Conservation (phyloP, 2,888 invertebrate genomes). For the Alviniconcha strummeri region DNA sequence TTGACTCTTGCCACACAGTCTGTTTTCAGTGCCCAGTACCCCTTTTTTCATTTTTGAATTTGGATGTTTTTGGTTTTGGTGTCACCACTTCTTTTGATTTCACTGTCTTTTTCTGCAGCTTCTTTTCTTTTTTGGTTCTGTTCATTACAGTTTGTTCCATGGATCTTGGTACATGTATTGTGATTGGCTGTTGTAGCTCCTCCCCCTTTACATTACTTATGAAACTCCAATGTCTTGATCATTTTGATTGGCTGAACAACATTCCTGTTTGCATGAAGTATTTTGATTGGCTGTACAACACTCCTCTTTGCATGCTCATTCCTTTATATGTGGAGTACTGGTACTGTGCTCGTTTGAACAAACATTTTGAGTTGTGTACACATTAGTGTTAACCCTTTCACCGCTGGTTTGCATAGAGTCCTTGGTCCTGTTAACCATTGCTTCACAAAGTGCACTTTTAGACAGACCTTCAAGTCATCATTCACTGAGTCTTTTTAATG, state of each 20-base stretch:
- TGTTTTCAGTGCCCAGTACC: no score
- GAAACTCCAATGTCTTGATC: slow-evolving; percentile 23
- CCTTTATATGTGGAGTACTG: neutral
- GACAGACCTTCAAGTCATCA: no score
- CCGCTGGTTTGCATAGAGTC: no score
- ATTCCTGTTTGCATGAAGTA: slow-evolving; percentile 20
- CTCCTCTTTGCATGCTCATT: neutral
- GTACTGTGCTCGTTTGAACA: neutral
- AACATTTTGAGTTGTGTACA: neutral
- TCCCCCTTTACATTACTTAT: neutral
- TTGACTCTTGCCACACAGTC: no score
- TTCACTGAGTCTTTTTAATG: no score
- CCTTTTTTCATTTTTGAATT: neutral
- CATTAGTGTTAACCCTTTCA: no score
- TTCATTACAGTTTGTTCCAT: neutral
- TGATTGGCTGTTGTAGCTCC: slow-evolving; percentile 28
- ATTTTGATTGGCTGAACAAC: slow-evolving; percentile 38
- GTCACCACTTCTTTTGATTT: slow-evolving; percentile 3
- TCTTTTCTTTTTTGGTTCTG: neutral
- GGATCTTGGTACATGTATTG: slow-evolving; percentile 19
- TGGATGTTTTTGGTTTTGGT: slow-evolving; percentile 9
- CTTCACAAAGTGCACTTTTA: no score
- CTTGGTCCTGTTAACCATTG: no score
- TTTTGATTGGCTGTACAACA: slow-evolving; percentile 17
- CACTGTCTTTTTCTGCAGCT: neutral